phyloP scores from a whole-genome alignment of 1,140 invertebrate genomes.

The Microplitis mediator region DNA sequence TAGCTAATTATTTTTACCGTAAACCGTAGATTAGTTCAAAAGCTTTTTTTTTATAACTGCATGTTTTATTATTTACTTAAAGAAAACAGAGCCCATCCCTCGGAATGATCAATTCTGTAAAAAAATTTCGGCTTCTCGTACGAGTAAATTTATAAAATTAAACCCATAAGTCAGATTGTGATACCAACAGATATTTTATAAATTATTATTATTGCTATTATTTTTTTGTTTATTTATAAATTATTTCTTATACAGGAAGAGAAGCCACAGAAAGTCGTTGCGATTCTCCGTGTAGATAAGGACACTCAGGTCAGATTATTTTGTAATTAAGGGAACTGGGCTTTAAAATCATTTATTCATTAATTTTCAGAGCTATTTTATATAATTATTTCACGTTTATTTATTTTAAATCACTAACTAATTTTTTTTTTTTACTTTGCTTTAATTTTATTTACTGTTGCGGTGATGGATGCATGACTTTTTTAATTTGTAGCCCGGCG shows the following conservation, averaged over 20 bases:
- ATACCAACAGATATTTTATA: background rate
- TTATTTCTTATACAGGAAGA: slow-evolving; percentile 68
- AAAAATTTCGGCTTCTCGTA: no score
- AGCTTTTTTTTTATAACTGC: background rate
- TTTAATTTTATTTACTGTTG: no score
- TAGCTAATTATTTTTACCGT: slow-evolving; percentile 26
- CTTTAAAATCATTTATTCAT: background rate
- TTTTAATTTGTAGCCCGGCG: no score
- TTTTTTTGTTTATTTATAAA: slow-evolving; percentile 32
- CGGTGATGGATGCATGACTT: no score
- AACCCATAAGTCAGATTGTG: no score
- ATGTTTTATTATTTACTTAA: background rate
- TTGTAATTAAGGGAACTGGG: slow-evolving; percentile 45
- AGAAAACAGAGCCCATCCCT: background rate
- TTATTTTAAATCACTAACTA: slow-evolving; percentile 1
- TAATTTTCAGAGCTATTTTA: background rate
- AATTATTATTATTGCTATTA: slow-evolving; percentile 12
- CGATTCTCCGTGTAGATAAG: slow-evolving; percentile 71
- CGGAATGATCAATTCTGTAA: background rate
- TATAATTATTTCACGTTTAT: background rate
- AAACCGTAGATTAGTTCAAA: background rate
- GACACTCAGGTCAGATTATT: slow-evolving; percentile 68
- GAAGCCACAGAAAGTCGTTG: slow-evolving; percentile 68
- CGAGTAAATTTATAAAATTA: no score
- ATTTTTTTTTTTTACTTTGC: no score